Conservation (phyloP, 2,797 vertebrate species). For the Liasis olivaceus region DNA sequence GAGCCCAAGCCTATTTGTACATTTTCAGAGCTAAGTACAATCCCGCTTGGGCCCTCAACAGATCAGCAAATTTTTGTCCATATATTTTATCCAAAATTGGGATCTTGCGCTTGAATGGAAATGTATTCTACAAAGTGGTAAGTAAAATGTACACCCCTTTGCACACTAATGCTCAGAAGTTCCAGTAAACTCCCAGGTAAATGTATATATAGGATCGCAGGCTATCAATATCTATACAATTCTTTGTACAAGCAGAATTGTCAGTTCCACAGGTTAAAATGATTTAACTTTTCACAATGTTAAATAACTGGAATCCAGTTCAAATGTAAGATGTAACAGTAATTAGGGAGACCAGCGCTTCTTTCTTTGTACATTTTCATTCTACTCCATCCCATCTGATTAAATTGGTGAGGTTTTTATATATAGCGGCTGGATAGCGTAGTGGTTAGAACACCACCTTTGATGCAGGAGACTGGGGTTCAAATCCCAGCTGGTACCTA, state of each 20-base stretch:
- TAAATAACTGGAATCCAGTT: neutral
- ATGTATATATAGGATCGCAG: neutral
- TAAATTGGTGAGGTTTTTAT: neutral
- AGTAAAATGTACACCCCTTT: neutral
- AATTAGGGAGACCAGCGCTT: neutral
- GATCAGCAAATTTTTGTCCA: no score
- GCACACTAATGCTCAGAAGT: neutral
- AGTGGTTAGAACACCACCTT: no score
- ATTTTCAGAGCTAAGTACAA: neutral
- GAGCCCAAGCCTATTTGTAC: neutral
- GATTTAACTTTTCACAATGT: neutral
- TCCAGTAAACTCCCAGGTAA: neutral
- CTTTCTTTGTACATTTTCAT: neutral
- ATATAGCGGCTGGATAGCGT: no score
- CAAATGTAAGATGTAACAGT: neutral
- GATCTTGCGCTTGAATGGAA: no score
- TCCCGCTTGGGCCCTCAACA: no score
- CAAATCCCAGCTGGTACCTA: no score
- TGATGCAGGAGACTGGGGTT: no score
- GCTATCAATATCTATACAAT: neutral
- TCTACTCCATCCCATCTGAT: no score
- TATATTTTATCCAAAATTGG: no score
- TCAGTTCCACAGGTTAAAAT: neutral
- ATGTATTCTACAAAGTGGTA: no score
- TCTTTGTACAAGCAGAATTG: neutral